phyloP scores from a whole-genome alignment of 2,113 vertebrate species.

The Pomatorhinus ruficollis region DNA sequence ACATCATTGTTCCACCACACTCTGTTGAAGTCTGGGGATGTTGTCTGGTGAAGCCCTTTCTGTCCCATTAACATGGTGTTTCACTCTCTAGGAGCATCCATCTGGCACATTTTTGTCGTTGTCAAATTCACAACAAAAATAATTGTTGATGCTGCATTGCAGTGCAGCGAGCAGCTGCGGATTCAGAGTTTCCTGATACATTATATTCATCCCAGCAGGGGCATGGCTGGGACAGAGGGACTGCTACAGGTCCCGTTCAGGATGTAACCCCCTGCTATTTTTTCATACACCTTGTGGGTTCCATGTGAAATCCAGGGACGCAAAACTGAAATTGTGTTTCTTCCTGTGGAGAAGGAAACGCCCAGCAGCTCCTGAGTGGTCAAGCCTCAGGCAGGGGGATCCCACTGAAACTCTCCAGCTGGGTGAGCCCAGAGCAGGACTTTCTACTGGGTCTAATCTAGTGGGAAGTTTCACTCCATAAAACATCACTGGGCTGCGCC shows the following conservation, averaged over 20 bases:
- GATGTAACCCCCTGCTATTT: fast-evolving
- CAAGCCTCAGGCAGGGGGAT: neutral
- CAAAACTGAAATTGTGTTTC: neutral
- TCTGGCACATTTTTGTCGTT: fast-evolving
- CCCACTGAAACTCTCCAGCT: neutral
- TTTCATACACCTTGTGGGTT: fast-evolving
- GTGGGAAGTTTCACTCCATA: neutral
- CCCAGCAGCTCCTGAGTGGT: fast-evolving
- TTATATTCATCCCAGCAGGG: neutral
- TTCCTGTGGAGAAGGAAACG: neutral
- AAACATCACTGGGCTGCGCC: neutral
- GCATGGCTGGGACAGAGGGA: fast-evolving
- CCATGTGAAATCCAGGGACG: neutral
- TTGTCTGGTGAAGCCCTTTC: neutral
- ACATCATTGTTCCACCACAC: fast-evolving
- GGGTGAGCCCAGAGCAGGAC: too few relatives aligned
- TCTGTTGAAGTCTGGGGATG: neutral
- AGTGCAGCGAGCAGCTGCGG: fast-evolving
- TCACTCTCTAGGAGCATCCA: neutral
- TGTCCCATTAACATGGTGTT: fast-evolving
- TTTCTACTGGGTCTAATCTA: fast-evolving
- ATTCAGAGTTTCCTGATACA: fast-evolving
- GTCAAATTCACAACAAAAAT: too few relatives aligned
- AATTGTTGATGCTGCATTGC: fast-evolving
- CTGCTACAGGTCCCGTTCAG: neutral